Percentiles rank a stretch among this genome's conserved stretches.
Conservation (phyloP, 1,140 invertebrate species). For the Oscheius sp. region DNA sequence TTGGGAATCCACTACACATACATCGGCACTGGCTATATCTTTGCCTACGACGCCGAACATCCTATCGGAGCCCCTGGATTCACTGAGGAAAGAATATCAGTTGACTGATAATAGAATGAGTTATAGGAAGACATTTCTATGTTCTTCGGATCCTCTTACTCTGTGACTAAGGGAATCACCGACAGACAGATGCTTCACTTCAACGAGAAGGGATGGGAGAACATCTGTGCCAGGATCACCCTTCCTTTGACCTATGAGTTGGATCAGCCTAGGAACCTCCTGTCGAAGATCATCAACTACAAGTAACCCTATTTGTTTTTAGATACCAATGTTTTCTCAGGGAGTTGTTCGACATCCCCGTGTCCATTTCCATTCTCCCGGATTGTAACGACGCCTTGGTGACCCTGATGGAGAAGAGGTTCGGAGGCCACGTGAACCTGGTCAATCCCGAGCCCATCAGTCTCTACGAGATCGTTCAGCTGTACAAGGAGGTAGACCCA, state of each 20-base stretch:
- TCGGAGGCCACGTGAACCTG: constrained; percentile 52
- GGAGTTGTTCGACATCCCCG: constrained; percentile 59
- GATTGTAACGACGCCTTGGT: constrained; percentile 57
- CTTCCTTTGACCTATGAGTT: constrained; percentile 57
- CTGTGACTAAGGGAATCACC: constrained; percentile 60
- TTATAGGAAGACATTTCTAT: constrained; percentile 49
- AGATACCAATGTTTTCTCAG: constrained; percentile 32
- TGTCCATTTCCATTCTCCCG: constrained; percentile 59
- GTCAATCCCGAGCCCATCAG: constrained; percentile 58
- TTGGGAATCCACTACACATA: constrained; percentile 59
- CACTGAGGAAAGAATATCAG: constrained; percentile 44
- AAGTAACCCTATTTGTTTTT: constrained; percentile 35
- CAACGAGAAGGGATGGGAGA: constrained; percentile 37
- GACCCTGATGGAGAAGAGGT: constrained; percentile 53
- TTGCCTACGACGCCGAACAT: constrained; percentile 59
- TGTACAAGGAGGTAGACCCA: constrained; percentile 54
- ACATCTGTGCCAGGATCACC: constrained; percentile 58
- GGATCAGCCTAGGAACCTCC: constrained; percentile 54
- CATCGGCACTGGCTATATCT: constrained; percentile 58
- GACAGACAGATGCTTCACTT: constrained; percentile 49
- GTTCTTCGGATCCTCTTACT: constrained; percentile 61
- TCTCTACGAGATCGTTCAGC: constrained; percentile 53
- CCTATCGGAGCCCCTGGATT: constrained; percentile 51
- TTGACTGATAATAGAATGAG: constrained; percentile 3
- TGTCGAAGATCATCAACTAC: constrained; percentile 57